Evolutionary conservation across 2,888 invertebrate species (phyloP).

Genomic region (Hetaerina titia): DNA sequence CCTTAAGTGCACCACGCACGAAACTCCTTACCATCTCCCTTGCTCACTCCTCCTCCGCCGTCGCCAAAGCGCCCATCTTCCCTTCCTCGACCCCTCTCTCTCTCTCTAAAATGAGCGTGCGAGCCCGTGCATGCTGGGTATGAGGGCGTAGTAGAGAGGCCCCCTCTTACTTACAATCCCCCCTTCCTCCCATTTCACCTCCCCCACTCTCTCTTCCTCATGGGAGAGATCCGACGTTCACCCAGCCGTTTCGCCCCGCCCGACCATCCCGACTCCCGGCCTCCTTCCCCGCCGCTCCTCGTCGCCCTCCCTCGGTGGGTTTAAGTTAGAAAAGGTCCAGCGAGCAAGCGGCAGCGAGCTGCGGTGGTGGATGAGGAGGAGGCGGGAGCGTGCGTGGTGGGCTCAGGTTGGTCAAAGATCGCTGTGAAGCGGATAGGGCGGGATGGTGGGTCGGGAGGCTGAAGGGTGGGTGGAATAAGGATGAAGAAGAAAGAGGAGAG

Average conservation of each 20-base stretch:
- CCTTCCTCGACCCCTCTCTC: background rate
- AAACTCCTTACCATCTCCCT: background rate
- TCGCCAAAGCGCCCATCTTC: background rate
- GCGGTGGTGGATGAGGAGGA: background rate
- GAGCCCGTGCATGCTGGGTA: background rate
- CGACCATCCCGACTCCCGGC: background rate
- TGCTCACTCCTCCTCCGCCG: background rate
- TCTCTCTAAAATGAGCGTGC: background rate
- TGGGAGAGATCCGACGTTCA: background rate
- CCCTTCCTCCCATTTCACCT: background rate
- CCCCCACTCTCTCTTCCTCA: background rate
- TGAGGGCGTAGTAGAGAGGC: background rate
- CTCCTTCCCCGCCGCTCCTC: background rate
- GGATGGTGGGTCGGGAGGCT: background rate
- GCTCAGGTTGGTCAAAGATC: background rate
- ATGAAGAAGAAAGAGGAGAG: background rate
- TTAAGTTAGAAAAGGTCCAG: conserved; percentile 15
- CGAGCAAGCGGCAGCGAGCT: background rate
- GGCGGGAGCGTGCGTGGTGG: background rate
- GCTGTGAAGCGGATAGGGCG: background rate
- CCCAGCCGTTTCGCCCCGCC: background rate
- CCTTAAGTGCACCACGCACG: background rate
- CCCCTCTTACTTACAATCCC: background rate
- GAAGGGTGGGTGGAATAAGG: background rate
- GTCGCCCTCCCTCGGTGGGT: background rate